phyloP scores from a whole-genome alignment of 2,888 invertebrate species.

The Drosophila setosimentum region DNA sequence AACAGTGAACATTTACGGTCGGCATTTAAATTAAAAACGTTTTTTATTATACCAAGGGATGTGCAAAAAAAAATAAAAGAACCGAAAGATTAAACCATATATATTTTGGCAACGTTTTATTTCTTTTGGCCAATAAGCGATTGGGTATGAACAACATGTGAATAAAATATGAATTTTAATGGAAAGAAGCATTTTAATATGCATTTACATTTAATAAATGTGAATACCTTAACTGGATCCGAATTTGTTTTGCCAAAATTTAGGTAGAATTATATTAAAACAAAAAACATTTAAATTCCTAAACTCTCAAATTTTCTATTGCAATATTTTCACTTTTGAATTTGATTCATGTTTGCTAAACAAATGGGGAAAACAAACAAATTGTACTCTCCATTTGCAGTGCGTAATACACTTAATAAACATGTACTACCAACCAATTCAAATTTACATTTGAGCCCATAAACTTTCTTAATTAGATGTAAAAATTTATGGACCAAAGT shows the following conservation, averaged over 20 bases:
- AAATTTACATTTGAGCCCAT: conserved; percentile 25
- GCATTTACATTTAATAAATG: not conserved
- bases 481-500: conserved; percentile 46
- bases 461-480: conserved; percentile 56
- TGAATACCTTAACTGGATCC: not conserved
- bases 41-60: conserved; percentile 3
- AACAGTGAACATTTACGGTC: conserved; percentile 59
- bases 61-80: not conserved
- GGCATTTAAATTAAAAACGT: conserved; percentile 70
- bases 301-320: not conserved
- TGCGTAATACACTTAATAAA: conserved; percentile 1
- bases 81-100: not conserved
- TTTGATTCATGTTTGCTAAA: not conserved
- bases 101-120: conserved; percentile 1
- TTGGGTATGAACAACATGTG: conserved; percentile 3
- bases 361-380: not conserved
- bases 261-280: no score
- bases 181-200: not conserved
- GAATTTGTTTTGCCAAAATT: not conserved
- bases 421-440: not conserved
- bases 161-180: not conserved
- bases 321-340: no score
- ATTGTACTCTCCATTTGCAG: not conserved
- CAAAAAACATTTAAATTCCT: not conserved
- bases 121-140: not conserved